Percentiles rank a stretch among this genome's conserved stretches.
phyloP scores from a whole-genome alignment of 2,797 vertebrate species.

The Gymnoscopelus braueri region DNA sequence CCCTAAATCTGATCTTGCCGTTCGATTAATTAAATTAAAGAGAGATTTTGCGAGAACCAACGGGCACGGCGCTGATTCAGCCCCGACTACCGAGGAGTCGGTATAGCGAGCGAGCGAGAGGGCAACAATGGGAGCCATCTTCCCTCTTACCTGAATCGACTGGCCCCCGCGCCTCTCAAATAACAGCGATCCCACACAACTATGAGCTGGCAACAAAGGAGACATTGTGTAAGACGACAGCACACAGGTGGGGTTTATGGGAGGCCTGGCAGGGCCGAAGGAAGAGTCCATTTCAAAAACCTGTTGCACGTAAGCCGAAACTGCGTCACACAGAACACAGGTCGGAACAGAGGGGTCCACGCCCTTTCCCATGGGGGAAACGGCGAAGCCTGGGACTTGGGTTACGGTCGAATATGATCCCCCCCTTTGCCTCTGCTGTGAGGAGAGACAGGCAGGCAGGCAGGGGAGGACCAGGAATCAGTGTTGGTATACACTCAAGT shows the following conservation, averaged over 20 bases:
- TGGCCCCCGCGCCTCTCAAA: conserved; percentile 71
- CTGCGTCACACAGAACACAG: conserved; percentile 7
- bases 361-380: conserved; percentile 58
- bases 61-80: too few relatives aligned
- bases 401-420: conserved; percentile 58
- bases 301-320: conserved; percentile 44
- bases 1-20: too few relatives aligned
- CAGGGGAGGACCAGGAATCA: background rate
- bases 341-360: conserved; percentile 33
- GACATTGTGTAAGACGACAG: conserved; percentile 19
- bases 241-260: conserved; percentile 73
- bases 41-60: too few relatives aligned
- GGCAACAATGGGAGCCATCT: conserved; percentile 61
- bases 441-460: conserved; percentile 1
- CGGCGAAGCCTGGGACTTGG: conserved; percentile 46
- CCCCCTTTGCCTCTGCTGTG: conserved; percentile 7
- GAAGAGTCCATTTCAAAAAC: conserved; percentile 55
- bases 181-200: conserved; percentile 76
- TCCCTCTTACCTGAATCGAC: conserved; percentile 32
- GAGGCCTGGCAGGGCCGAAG: conserved; percentile 45
- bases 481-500: too few relatives aligned
- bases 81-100: background rate
- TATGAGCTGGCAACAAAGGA: conserved; percentile 72
- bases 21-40: too few relatives aligned
- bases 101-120: conserved; percentile 10